These are phyloP conservation scores for Halocaridina rubra DNA, from an alignment of 2,888 invertebrate genomes.

Conservation along the genomic window DNA sequence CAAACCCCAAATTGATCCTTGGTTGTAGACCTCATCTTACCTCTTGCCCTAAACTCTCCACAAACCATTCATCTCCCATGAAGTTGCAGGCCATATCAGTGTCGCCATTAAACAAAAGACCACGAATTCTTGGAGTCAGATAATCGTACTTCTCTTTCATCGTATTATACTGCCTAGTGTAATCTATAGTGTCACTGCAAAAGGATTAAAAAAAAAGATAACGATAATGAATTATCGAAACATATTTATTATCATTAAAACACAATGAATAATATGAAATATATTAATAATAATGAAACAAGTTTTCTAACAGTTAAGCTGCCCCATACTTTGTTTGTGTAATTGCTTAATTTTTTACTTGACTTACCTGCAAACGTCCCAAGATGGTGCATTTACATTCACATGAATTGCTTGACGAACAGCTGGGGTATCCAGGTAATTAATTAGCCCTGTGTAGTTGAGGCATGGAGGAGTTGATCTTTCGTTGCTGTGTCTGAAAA, in stretches of 20 bases:
- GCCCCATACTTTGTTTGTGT: too few relatives aligned
- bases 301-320: too few relatives aligned
- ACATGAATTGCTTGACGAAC: slow-evolving; percentile 55
- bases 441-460: slow-evolving; percentile 31
- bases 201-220: background rate
- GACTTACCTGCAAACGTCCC: slow-evolving; percentile 61
- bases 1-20: too few relatives aligned
- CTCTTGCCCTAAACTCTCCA: slow-evolving; percentile 47
- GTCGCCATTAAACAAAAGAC: slow-evolving; percentile 60
- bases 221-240: too few relatives aligned
- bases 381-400: slow-evolving; percentile 25
- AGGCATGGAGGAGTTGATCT: slow-evolving; percentile 56
- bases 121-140: slow-evolving; percentile 30
- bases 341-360: too few relatives aligned
- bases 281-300: too few relatives aligned
- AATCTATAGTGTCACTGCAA: slow-evolving; percentile 49
- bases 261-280: too few relatives aligned
- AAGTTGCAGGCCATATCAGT: slow-evolving; percentile 63
- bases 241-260: too few relatives aligned
- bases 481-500: background rate
- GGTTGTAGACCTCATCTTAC: too few relatives aligned
- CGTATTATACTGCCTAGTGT: slow-evolving; percentile 39
- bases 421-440: slow-evolving; percentile 52
- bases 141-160: slow-evolving; percentile 55
- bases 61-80: slow-evolving; percentile 62